phyloP scores from a whole-genome alignment of 2,888 invertebrate species.

The Netelia fuscicornis region DNA sequence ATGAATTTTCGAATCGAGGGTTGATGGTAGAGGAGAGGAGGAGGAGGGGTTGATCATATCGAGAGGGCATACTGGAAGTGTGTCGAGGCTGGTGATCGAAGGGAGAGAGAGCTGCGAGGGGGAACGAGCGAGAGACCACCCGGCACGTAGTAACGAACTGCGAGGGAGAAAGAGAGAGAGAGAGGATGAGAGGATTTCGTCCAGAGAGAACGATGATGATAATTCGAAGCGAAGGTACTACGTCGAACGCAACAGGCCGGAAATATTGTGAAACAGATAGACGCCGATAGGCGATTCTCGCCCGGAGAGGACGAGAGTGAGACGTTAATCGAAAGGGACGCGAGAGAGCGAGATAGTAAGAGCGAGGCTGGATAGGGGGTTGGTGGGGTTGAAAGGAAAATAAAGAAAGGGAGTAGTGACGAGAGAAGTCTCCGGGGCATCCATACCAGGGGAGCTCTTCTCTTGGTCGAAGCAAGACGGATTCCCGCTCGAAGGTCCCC shows the following conservation, averaged over 20 bases:
- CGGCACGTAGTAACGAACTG: slow-evolving; percentile 29
- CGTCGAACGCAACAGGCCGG: slow-evolving; percentile 71
- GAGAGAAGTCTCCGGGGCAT: slow-evolving; percentile 30
- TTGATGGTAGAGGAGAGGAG: background rate
- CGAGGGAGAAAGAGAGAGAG: background rate
- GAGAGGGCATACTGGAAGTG: slow-evolving; percentile 5
- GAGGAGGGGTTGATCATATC: slow-evolving; percentile 11
- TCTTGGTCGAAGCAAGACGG: slow-evolving; percentile 20
- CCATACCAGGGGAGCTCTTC: background rate
- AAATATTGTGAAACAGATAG: slow-evolving; percentile 73
- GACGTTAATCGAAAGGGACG: slow-evolving; percentile 65
- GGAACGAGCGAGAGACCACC: slow-evolving; percentile 21
- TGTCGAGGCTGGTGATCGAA: slow-evolving; percentile 16
- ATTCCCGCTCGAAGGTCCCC: slow-evolving; percentile 32
- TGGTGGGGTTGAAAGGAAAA: slow-evolving; percentile 47
- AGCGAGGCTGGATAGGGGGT: slow-evolving; percentile 20
- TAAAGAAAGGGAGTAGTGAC: slow-evolving; percentile 30
- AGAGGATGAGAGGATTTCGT: slow-evolving; percentile 14
- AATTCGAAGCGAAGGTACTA: slow-evolving; percentile 66
- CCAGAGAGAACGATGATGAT: slow-evolving; percentile 58
- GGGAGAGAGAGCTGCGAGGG: background rate
- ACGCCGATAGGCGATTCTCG: slow-evolving; percentile 67
- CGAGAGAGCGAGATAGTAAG: slow-evolving; percentile 40
- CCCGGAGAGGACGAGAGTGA: slow-evolving; percentile 35
- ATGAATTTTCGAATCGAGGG: slow-evolving; percentile 21